A percentile compares a stretch with the other conserved stretches of the same genome.
phyloP scores from a whole-genome alignment of 2,888 invertebrate genomes.

The Cephalotes varians region DNA sequence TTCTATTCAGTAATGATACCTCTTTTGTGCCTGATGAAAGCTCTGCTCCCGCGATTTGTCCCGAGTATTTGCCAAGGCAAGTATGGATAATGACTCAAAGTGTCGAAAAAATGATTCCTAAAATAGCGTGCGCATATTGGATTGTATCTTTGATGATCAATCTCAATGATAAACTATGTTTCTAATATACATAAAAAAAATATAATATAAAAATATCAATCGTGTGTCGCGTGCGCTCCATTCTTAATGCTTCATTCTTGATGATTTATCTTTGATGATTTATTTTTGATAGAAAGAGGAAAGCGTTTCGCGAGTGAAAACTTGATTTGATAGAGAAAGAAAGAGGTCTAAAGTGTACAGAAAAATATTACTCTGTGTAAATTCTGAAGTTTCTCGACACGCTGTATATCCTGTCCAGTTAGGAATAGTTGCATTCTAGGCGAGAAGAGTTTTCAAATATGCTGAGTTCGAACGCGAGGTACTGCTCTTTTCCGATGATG shows the following conservation, averaged over 20 bases:
- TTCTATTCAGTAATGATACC: conserved; percentile 56
- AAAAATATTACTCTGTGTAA: conserved; percentile 9
- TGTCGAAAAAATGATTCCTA: background rate
- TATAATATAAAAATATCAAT: too few relatives aligned
- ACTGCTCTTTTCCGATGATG: conserved; percentile 64
- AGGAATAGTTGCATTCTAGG: conserved; percentile 34
- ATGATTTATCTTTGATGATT: too few relatives aligned
- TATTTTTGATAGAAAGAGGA: too few relatives aligned
- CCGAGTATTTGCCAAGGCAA: background rate
- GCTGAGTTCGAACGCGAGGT: conserved; percentile 71
- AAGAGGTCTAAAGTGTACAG: conserved; percentile 14
- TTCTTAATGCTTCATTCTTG: too few relatives aligned
- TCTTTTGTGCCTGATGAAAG: conserved; percentile 52
- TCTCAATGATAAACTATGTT: background rate
- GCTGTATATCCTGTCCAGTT: conserved; percentile 23
- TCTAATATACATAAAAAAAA: background rate
- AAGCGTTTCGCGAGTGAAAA: background rate
- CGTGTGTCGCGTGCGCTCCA: background rate
- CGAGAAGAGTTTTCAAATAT: conserved; percentile 69
- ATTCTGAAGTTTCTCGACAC: conserved; percentile 12
- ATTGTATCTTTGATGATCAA: background rate
- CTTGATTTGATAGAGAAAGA: background rate
- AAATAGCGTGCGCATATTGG: background rate
- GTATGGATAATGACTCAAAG: conserved; percentile 16
- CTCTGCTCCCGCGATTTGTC: conserved; percentile 36